Evolutionary conservation across 2,113 vertebrate genomes (phyloP).

Genomic region (Crotalus horridus): DNA sequence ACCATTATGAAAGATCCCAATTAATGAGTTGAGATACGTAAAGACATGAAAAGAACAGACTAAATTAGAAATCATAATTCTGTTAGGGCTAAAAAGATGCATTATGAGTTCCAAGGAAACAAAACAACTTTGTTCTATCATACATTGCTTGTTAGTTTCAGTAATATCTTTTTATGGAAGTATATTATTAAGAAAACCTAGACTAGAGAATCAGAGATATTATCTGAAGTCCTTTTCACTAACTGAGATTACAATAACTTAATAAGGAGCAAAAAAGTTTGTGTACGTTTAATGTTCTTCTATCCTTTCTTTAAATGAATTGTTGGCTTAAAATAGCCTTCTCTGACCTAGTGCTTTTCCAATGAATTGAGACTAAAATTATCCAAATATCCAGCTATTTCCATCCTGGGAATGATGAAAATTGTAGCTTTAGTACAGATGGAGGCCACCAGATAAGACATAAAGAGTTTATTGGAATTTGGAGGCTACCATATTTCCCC

Average conservation of each 20-base stretch:
- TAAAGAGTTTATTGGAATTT: not conserved
- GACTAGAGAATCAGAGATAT: not conserved
- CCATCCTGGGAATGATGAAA: not conserved
- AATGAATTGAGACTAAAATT: not conserved
- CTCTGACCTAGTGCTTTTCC: not conserved
- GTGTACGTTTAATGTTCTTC: not conserved
- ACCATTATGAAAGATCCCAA: constrained; percentile 32
- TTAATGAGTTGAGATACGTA: fast-evolving
- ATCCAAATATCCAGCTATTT: not conserved
- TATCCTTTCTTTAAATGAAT: not conserved
- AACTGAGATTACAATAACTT: not conserved
- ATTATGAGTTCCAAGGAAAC: not conserved
- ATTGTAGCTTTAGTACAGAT: not conserved
- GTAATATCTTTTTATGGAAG: not conserved
- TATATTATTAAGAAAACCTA: not conserved
- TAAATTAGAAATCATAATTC: not conserved
- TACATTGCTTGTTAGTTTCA: not conserved
- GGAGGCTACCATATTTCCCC: not conserved
- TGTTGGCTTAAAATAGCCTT: not conserved
- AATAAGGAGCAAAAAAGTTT: not conserved
- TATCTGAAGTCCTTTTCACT: not conserved
- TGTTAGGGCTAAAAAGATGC: constrained; percentile 12
- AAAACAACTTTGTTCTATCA: not conserved
- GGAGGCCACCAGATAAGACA: not conserved
- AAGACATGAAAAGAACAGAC: not conserved